These are phyloP conservation scores for Leucophenga maculata DNA, from an alignment of 2,888 invertebrate species.

Conservation along the genomic window DNA sequence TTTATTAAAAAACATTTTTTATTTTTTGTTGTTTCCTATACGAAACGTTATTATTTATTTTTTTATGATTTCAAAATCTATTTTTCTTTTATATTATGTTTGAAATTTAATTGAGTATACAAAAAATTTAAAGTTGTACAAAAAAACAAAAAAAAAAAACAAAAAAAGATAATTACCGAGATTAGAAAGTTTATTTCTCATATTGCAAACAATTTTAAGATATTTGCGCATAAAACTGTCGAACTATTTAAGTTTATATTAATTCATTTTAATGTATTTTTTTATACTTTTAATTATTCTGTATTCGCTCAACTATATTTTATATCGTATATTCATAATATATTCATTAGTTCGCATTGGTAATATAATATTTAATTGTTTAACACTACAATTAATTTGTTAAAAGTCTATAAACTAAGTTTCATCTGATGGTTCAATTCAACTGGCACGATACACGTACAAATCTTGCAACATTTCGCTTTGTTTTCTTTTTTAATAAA, in stretches of 20 bases:
- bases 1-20: no score
- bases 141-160: no score
- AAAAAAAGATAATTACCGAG: no score
- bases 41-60: neutral
- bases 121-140: no score
- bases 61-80: neutral
- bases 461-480: conserved; percentile 13
- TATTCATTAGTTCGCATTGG: neutral
- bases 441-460: neutral
- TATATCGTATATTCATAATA: conserved; percentile 6
- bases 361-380: neutral
- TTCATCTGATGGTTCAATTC: neutral
- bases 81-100: neutral
- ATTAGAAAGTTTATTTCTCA: no score
- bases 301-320: neutral
- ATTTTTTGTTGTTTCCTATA: neutral
- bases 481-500: no score
- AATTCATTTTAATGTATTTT: neutral
- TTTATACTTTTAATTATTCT: neutral
- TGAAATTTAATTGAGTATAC: neutral
- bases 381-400: neutral
- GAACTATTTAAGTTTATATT: neutral
- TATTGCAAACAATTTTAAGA: neutral
- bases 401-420: conserved; percentile 2
- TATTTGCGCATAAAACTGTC: neutral